phyloP scores from a whole-genome alignment of 1,140 invertebrate species.

The Lerema accius region DNA sequence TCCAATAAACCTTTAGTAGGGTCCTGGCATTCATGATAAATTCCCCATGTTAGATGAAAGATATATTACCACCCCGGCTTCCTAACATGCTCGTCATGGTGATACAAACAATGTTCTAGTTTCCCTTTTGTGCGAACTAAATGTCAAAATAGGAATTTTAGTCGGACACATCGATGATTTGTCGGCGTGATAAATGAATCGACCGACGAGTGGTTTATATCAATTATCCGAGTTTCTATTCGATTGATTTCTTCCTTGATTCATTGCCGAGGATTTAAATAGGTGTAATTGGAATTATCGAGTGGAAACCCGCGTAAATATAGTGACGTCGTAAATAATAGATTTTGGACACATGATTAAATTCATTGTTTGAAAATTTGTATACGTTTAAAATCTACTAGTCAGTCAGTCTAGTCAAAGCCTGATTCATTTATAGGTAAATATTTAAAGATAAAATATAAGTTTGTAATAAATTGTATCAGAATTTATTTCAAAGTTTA shows the following conservation, averaged over 20 bases:
- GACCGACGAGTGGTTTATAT: conserved; percentile 44
- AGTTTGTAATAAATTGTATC: no score
- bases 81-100: conserved; percentile 42
- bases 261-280: conserved; percentile 47
- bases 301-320: conserved; percentile 29
- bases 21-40: conserved; percentile 11
- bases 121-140: conserved; percentile 40
- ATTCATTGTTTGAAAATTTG: conserved; percentile 25
- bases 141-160: conserved; percentile 50
- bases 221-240: conserved; percentile 54
- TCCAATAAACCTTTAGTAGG: neutral
- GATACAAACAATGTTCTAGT: conserved; percentile 35
- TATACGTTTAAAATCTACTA: neutral
- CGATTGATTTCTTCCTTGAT: conserved; percentile 49
- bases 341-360: conserved; percentile 19
- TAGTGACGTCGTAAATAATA: conserved; percentile 14
- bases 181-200: conserved; percentile 52
- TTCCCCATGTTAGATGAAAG: conserved; percentile 40
- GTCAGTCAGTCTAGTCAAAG: no score
- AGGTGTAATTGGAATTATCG: conserved; percentile 34
- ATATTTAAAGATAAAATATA: no score
- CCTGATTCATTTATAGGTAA: no score
- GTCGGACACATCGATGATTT: conserved; percentile 48
- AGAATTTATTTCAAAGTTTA: no score
- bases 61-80: conserved; percentile 46